Evolutionary conservation across 2,888 invertebrate genomes (phyloP).

Genomic region (Drosophila atroscutellata): DNA sequence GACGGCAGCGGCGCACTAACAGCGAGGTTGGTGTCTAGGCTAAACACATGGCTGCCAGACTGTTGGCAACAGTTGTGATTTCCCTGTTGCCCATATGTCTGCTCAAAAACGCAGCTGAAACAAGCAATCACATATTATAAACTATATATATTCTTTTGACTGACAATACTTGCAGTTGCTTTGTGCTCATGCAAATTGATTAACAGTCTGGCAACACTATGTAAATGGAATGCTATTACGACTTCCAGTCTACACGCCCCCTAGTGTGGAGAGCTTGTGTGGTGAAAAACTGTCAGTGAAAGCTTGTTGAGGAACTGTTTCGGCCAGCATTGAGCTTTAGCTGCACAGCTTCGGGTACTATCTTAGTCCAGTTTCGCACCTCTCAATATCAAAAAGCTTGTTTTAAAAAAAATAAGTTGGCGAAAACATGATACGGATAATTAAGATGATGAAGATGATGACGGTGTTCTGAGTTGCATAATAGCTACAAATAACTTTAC

Average conservation of each 20-base stretch:
- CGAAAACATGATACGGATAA: neutral
- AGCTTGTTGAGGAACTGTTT: constrained; percentile 4
- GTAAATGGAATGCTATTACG: neutral
- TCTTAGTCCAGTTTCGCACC: neutral
- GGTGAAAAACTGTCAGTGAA: constrained; percentile 9
- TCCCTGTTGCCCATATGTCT: neutral
- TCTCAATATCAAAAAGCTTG: neutral
- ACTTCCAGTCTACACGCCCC: constrained; percentile 42
- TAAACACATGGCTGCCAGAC: constrained; percentile 22
- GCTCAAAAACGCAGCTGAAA: neutral
- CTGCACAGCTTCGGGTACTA: neutral
- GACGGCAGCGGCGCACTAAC: constrained; percentile 43
- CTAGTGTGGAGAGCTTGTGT: constrained; percentile 12
- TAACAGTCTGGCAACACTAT: constrained; percentile 28
- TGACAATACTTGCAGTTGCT: neutral
- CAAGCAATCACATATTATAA: neutral
- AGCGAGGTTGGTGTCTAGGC: constrained; percentile 32
- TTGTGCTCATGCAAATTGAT: neutral
- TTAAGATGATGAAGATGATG: neutral
- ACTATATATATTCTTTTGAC: neutral
- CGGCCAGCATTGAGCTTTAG: neutral
- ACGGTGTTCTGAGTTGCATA: neutral
- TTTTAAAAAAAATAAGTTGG: neutral
- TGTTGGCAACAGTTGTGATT: neutral
- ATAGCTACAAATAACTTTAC: neutral